Evolutionary conservation across 1,140 invertebrate genomes (phyloP), one percentile per base, ranked within the genome.

Genomic region (Dreissena rostriformis): DNA sequence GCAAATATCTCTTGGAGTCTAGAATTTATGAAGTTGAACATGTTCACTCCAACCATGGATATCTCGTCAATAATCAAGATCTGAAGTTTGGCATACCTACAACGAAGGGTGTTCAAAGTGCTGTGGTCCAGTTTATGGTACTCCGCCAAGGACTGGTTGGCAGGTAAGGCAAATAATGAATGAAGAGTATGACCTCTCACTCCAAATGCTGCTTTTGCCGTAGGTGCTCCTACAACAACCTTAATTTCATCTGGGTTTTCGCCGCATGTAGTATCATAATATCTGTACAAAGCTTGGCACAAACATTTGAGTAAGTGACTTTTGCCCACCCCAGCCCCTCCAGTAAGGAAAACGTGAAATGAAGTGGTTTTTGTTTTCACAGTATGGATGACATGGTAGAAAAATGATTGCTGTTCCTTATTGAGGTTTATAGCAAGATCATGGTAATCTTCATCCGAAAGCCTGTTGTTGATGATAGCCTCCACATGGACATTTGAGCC

Each of bases 51-150:
- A 68, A 78, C 73, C 87, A 88, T 88, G 8, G 78, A 85, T 12
- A 87, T 63, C 65, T 88, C 87, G 76, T 86, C 86, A 52, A 88
- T 88, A 19, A 88, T 75, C 19, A 86, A 57, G 4, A 86, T 17
- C 63, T 82, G 77, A 19, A 82, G 8, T 66, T 6, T 65, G 1
- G 53, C 68, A 57, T 57, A 57, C 19, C 53, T 57, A 22, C 26
- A 80, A 28, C 65, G 78, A 39, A 85, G 39, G 55, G 76, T 77
- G 77, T 87, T 85, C 11, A 85, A 26, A 17, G 10, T 72, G 12
- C 70, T 65, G 52, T 57, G 53, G 53, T 57, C 53, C 19, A 57
- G 53, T 57, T 57, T 57, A 19, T 57, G 53, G 53, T 57, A 57
- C 19, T 57, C 53, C 19, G 53, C 66, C 14, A 67, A 67, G 66